Conservation (phyloP, 2,113 vertebrate species). For the Solenodon paradoxus region DNA sequence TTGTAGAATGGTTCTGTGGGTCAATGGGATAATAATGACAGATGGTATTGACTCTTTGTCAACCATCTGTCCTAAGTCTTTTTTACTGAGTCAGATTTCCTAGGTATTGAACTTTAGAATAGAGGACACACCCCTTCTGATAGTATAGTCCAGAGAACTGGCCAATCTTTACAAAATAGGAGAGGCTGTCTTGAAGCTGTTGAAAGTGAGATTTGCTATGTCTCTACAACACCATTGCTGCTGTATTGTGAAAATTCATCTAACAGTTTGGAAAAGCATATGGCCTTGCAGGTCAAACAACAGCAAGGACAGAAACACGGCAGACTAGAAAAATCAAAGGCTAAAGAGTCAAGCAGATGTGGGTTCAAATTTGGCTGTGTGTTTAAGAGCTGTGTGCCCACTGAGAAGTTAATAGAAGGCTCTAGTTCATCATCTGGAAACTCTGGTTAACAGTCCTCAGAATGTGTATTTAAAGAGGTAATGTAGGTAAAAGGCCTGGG, state of each 20-base stretch:
- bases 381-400: not conserved
- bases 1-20: not conserved
- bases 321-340: not conserved
- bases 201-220: not conserved
- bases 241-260: not conserved
- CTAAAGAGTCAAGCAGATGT: not conserved
- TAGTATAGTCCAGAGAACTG: not conserved
- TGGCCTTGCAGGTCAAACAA: not conserved
- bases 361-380: not conserved
- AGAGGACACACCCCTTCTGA: not conserved
- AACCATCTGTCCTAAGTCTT: slow-evolving; percentile 50
- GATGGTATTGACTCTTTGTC: slow-evolving; percentile 44
- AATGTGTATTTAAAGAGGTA: not conserved
- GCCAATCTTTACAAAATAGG: not conserved
- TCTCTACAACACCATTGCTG: not conserved
- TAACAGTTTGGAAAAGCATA: not conserved
- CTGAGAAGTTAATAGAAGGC: not conserved
- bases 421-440: not conserved
- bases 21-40: slow-evolving; percentile 39
- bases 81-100: slow-evolving; percentile 9
- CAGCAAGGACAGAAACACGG: not conserved
- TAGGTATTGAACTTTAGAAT: slow-evolving; percentile 25
- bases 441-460: not conserved
- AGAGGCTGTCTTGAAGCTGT: not conserved
- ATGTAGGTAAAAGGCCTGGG: not conserved